Evolutionary conservation across 2,888 invertebrate genomes (phyloP), one percentile per base, ranked within the genome.

Genomic region (Ormyrus nitidulus): DNA sequence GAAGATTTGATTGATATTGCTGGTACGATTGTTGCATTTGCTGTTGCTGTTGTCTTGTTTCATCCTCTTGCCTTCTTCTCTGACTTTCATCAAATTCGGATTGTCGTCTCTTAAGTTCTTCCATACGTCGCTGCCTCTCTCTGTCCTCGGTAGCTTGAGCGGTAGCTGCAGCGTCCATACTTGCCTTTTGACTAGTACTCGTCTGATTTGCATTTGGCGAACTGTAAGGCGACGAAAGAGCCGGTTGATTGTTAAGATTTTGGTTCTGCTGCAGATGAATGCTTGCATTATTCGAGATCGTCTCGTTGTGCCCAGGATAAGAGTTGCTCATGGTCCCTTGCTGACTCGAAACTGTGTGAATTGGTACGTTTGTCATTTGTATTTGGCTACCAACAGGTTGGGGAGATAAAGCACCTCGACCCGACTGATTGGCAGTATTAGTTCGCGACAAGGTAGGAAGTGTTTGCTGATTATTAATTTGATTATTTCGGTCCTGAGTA

Each of bases 51-150:
- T 80, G 91, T 66, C 91, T 91, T 7, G 61, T 65, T 11, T 81
- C 85, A 82, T 91, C 91, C 75, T 91, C 91, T 69, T 91, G 91
- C 76, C 92, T 90, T 73, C 91, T 92, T 82, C 90, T 91, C 83
- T 92, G 92, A 69, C 88, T 91, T n/a, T 93, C 93, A 82, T 93
- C 93, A 73, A 91, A 90, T 82, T 93, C 92, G 9, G 90, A 88
- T 83, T 92, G 92, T 59, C 92, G 93, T 71, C 91, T 90, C 77
- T 93, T 91, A 71, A 92, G 90, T 73, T 93, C 93, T 65, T 93
- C 93, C 49, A 92, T 91, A 84, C 92, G 92, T 66, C 91, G 90
- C 61, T 91, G 90, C 83, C 90, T 88, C 84, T 92, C 92, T 72
- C 89, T 88, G 11, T 91, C 91, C 77, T 92, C 92, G 62, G 87